Conservation (phyloP, 2,113 vertebrate species). For the Pycnonotus jocosus region DNA sequence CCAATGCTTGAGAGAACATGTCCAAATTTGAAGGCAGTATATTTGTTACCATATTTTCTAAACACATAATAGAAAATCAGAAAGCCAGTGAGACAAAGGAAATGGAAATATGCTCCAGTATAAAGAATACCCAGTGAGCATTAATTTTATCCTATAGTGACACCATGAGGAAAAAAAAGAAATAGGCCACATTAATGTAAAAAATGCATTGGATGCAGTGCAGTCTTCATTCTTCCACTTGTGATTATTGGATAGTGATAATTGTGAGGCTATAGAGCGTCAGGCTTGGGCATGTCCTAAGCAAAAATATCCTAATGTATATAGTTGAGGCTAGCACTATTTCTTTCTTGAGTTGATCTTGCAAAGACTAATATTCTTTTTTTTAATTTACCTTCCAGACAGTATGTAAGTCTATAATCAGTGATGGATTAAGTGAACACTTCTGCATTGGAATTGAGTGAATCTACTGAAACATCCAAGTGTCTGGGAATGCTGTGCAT, state of each 20-base stretch:
- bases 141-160: conserved; percentile 53
- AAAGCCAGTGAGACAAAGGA: neutral
- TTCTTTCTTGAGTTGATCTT: neutral
- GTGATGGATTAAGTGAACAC: neutral
- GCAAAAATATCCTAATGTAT: neutral
- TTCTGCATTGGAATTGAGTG: neutral
- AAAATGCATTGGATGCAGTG: neutral
- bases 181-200: neutral
- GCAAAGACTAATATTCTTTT: neutral
- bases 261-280: neutral
- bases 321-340: neutral
- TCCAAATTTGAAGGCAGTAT: neutral
- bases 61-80: neutral
- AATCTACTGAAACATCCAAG: neutral
- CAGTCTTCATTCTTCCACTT: neutral
- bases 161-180: conserved; percentile 55
- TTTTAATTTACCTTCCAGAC: neutral
- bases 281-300: neutral
- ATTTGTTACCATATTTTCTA: neutral
- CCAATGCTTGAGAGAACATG: neutral
- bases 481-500: neutral
- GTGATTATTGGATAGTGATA: neutral
- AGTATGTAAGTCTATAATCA: neutral
- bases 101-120: neutral
- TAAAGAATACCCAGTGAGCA: neutral